These are phyloP conservation scores for Gari tellinella DNA, from an alignment of 2,888 invertebrate genomes.

Conservation along the genomic window DNA sequence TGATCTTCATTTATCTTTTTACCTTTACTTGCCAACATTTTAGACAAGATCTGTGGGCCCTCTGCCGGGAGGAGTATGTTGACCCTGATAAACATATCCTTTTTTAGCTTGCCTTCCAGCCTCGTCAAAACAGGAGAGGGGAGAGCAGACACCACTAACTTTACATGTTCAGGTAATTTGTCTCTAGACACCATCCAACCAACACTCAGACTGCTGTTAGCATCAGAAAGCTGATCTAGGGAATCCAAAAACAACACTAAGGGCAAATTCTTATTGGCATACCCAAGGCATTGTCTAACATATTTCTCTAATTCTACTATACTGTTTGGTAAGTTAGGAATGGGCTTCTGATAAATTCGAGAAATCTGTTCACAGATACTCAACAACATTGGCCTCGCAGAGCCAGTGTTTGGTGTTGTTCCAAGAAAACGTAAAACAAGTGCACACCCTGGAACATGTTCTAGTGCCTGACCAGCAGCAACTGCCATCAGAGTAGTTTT, in stretches of 20 bases:
- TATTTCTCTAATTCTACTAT: conserved; percentile 19
- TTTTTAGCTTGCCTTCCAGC: conserved; percentile 44
- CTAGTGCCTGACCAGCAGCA: background rate
- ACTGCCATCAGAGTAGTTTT: conserved; percentile 77
- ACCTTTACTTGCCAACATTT: conserved; percentile 51
- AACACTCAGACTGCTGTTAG: conserved; percentile 63
- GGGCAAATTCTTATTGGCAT: conserved; percentile 44
- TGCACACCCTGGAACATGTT: conserved; percentile 26
- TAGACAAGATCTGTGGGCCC: conserved; percentile 63
- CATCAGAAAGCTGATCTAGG: conserved; percentile 68
- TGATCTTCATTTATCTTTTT: conserved; percentile 67
- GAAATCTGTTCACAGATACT: conserved; percentile 62
- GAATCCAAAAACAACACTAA: conserved; percentile 70
- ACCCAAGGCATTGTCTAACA: conserved; percentile 17
- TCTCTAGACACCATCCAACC: conserved; percentile 67
- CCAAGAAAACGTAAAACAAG: conserved; percentile 63
- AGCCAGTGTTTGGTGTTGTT: conserved; percentile 62
- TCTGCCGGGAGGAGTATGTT: conserved; percentile 58
- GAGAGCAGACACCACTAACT: conserved; percentile 70
- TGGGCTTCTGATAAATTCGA: conserved; percentile 16
- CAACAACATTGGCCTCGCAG: conserved; percentile 39
- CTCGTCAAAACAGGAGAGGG: conserved; percentile 65
- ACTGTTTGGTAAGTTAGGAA: conserved; percentile 11
- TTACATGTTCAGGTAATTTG: conserved; percentile 62
- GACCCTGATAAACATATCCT: conserved; percentile 55